Evolutionary conservation across 1,140 invertebrate genomes (phyloP), one percentile per base, ranked within the genome.

Genomic region (Drosophila busckii): DNA sequence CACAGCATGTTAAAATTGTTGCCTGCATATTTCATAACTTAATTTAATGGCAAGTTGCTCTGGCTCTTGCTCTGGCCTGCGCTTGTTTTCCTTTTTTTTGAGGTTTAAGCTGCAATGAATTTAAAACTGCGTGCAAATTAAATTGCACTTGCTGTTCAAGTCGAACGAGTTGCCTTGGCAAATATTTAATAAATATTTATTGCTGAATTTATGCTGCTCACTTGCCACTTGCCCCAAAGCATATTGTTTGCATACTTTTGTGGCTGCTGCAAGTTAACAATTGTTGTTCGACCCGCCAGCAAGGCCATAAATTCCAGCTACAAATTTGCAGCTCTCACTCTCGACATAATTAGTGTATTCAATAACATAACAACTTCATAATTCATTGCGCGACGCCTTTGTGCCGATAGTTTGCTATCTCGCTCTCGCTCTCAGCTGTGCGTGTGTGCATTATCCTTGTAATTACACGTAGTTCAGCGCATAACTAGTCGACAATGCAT

Each of bases 101-200:
- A 26, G 16, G 16, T 40, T 25, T 31, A 41, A 37, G 8, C 38
- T 31, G 16, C 25, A 42, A 35, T 34, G 46, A n/a, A n/a, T 60
- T 53, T 13, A 26, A 60, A 70, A 49, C 48, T 46, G 63, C 56
- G 56, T 66, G 55, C 69, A 80, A 80, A 70, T 75, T 73, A 75
- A 82, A 59, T 54, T 75, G 32, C n/a, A n/a, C n/a, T n/a, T n/a
- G n/a, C n/a, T n/a, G n/a, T n/a, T n/a, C n/a, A n/a, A n/a, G n/a
- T n/a, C n/a, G n/a, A n/a, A n/a, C n/a, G n/a, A n/a, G n/a, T n/a
- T n/a, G n/a, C n/a, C n/a, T n/a, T n/a, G n/a, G 38, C 59, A 80
- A 80, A 73, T 82, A 82, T 82, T 82, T 73, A 65, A 75, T 80
- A 64, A 73, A 69, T 82, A 82, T 80, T 78, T 67, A 62, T 80